Evolutionary conservation across 2,888 invertebrate species (phyloP), one percentile per base, ranked within the genome.

Genomic region (Lasioglossum figueresi): DNA sequence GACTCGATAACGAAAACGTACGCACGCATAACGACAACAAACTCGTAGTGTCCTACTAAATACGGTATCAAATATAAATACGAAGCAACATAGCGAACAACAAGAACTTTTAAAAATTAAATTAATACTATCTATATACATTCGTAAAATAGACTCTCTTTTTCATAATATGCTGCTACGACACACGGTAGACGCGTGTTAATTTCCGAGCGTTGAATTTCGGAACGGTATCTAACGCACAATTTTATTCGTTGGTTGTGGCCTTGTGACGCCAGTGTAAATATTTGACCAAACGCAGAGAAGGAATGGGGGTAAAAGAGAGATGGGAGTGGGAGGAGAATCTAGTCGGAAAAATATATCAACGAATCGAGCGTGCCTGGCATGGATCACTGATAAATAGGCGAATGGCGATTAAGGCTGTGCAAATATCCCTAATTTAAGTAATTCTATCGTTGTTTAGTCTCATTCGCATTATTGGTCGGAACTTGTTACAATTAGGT

Each of bases 41-140:
- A 79, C 72, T 79, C 23, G 23, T 68, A 37, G 4, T 37, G 34
- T 19, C 31, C 66, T 84, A 76, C 45, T 56, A 31, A 45, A 66
- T 59, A 76, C 76, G 71, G 59, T 66, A 59, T 77, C 56, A 68
- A 84, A 82, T 80, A 85, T 82, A 80, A 85, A 86, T 85, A 86
- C 77, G 79, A 86, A 86, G 82, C 72, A 80, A 85, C 75, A 80
- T 82, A 27, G 82, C 78, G 76, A 78, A 68, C 82, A 86, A 86
- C 82, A 80, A 85, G 40, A 80, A 74, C 40, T 43, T 74, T 78
- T 85, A 86, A 84, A 72, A 75, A 48, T 82, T 82, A 66, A 80
- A 77, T 77, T 86, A 86, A 77, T 40, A 63, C 74, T 82, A 85
- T 74, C 59, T 86, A 82, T 85, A 71, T 82, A 86, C 84, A 85